Conservation (phyloP, 2,113 vertebrate species). For the Eidolon helvum region DNA sequence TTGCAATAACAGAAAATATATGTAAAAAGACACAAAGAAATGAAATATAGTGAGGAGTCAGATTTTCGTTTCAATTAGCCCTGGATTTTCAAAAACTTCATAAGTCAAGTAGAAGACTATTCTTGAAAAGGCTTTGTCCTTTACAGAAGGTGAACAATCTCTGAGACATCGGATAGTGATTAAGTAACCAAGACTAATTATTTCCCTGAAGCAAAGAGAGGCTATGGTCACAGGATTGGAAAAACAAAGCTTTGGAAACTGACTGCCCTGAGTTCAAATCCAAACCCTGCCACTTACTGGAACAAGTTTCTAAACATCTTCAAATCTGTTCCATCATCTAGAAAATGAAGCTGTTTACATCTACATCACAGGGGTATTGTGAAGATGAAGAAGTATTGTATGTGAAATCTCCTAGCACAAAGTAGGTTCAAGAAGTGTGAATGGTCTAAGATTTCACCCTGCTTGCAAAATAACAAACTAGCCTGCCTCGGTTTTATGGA, state of each 20-base stretch:
- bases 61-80: slow-evolving; percentile 61
- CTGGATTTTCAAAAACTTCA: slow-evolving; percentile 45
- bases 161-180: slow-evolving; percentile 13
- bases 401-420: not conserved
- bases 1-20: slow-evolving; percentile 63
- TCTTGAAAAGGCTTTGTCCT: slow-evolving; percentile 42
- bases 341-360: not conserved
- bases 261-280: slow-evolving; percentile 11
- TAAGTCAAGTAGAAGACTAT: slow-evolving; percentile 45
- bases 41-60: slow-evolving; percentile 53
- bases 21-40: slow-evolving; percentile 56
- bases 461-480: slow-evolving; percentile 7
- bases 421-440: slow-evolving; percentile 10
- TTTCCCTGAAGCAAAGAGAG: not conserved
- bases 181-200: not conserved
- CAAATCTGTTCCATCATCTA: not conserved
- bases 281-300: not conserved
- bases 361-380: not conserved
- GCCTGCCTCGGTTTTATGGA: not conserved
- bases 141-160: not conserved
- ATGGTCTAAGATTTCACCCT: not conserved
- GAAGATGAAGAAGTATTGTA: not conserved
- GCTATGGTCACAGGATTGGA: not conserved
- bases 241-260: slow-evolving; percentile 11
- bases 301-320: slow-evolving; percentile 12